A percentile compares a stretch with the other conserved stretches of the same genome.
Conservation (phyloP, 2,113 vertebrate species). For the Myxocyprinus asiaticus region DNA sequence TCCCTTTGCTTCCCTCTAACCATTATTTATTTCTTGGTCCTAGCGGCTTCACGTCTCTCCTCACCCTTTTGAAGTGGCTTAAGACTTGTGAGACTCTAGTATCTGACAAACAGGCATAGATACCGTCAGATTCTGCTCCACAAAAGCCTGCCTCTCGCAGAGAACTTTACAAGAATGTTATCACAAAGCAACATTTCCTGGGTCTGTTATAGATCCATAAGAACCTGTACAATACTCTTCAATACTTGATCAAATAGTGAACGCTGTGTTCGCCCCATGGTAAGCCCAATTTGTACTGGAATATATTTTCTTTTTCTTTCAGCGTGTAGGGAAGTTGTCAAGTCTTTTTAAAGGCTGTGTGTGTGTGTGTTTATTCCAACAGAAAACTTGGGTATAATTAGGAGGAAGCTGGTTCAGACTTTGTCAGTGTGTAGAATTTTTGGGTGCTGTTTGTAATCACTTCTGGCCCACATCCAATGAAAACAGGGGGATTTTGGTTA, state of each 20-base stretch:
- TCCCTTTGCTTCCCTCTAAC: slow-evolving; percentile 31
- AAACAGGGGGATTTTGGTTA: neutral
- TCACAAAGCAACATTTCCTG: neutral
- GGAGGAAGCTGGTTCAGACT: neutral
- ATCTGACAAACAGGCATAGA: slow-evolving; percentile 27
- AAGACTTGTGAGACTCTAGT: slow-evolving; percentile 38
- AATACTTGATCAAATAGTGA: slow-evolving; percentile 48
- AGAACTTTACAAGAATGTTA: slow-evolving; percentile 30
- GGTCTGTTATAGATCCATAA: slow-evolving; percentile 44
- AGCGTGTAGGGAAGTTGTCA: slow-evolving; percentile 30
- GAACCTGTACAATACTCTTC: slow-evolving; percentile 10
- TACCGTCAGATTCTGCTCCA: slow-evolving; percentile 18
- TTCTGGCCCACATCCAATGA: neutral
- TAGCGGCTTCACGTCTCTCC: slow-evolving; percentile 31
- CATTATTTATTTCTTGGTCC: slow-evolving; percentile 7
- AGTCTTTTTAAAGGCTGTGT: slow-evolving; percentile 14
- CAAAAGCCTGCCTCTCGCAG: slow-evolving; percentile 16
- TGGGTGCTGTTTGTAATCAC: slow-evolving; percentile 2
- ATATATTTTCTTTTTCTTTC: slow-evolving; percentile 44
- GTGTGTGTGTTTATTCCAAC: neutral
- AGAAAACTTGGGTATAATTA: slow-evolving; percentile 34
- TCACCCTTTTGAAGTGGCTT: slow-evolving; percentile 60
- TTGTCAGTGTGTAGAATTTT: slow-evolving; percentile 21
- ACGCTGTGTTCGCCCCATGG: slow-evolving; percentile 37
- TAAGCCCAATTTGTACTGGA: slow-evolving; percentile 33